A percentile compares a stretch with the other conserved stretches of the same genome.
Evolutionary conservation across 2,797 vertebrate genomes (phyloP).

Genomic region (Fringilla coelebs): DNA sequence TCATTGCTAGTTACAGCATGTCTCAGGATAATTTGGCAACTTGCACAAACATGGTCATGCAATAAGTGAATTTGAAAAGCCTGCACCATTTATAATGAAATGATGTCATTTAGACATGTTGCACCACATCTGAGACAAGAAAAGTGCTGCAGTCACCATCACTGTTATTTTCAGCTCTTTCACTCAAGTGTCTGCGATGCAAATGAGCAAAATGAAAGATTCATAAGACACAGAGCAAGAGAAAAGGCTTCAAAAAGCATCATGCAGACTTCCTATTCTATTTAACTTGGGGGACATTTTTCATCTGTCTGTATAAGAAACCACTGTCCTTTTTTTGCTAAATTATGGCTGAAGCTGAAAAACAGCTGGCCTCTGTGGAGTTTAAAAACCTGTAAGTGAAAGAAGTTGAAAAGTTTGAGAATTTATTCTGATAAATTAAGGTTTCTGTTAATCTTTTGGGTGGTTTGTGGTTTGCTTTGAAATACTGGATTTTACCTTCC

Average conservation of each 20-base stretch:
- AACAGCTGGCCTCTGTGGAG: not conserved
- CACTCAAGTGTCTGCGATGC: conserved; percentile 42
- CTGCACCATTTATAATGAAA: conserved; percentile 38
- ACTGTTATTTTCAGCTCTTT: conserved; percentile 57
- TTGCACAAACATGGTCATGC: conserved; percentile 28
- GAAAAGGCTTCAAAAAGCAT: conserved; percentile 60
- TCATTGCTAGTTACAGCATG: conserved; percentile 38
- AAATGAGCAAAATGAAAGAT: conserved; percentile 66
- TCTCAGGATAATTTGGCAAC: conserved; percentile 46
- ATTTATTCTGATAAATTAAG: not conserved
- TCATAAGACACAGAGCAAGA: conserved; percentile 52
- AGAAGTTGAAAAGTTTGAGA: not conserved
- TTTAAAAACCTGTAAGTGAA: not conserved
- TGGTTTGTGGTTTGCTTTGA: not conserved
- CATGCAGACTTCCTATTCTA: conserved; percentile 17
- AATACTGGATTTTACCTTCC: not conserved
- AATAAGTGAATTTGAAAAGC: conserved; percentile 38
- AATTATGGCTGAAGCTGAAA: not conserved
- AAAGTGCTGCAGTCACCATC: conserved; percentile 55
- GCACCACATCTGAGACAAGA: conserved; percentile 56
- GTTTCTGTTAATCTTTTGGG: not conserved
- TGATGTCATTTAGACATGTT: conserved; percentile 64
- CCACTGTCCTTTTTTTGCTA: not conserved
- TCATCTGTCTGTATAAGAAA: not conserved
- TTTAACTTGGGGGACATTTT: conserved; percentile 50